Base-by-base conservation (phyloP, 1,140 invertebrate genomes). In the Stenopsyche tienmushanensis region DNA sequence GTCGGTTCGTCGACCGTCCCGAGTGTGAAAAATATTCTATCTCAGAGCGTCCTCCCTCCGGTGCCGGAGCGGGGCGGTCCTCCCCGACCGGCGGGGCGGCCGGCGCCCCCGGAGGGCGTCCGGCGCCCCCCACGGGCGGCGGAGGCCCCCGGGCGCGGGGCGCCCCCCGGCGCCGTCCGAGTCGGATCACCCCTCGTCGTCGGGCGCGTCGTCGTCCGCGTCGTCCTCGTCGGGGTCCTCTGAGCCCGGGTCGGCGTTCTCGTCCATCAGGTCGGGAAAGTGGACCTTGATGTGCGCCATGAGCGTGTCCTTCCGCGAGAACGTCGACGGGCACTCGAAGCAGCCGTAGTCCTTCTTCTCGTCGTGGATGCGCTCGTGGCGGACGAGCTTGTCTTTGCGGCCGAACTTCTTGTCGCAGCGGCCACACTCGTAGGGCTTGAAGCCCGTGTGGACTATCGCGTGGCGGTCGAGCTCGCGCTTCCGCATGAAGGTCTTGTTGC, bases 381-480 rank as follows among this genome's bases (percentile, higher is more conserved):
- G 79, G 17, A 85, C 81, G 62, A 88, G 73, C 73, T 88, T 87
- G 69, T 88, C 86, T 66, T 86, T 86, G 15, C 83, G 80, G 23
- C 81, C 85, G 70, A 88, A 88, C 59, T 83, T 81, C 69, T 86
- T 85, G 58, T 83, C 80, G 75, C 86, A 88, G 53, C 82, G 79
- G 52, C 74, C 79, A 72, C 87, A 88, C 26, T 82, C 80, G 67
- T 85, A 87, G 3, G 85, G 80, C 58, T 84, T 83, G 73, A 84
- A 77, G 1, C 81, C 84, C 53, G 84, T 81, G 72, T 88, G 86
- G 1, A 85, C 77, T 3, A 80, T 77, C 7, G 80, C 76, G 75
- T 88, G 86, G 0, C 85, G 78, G 65, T 87, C 85, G 17, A 88
- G 70, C 73, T 88, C 86, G 24, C 85, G 77, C 71, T 87, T 86